phyloP scores from a whole-genome alignment of 2,113 vertebrate species.

The Daboia siamensis region DNA sequence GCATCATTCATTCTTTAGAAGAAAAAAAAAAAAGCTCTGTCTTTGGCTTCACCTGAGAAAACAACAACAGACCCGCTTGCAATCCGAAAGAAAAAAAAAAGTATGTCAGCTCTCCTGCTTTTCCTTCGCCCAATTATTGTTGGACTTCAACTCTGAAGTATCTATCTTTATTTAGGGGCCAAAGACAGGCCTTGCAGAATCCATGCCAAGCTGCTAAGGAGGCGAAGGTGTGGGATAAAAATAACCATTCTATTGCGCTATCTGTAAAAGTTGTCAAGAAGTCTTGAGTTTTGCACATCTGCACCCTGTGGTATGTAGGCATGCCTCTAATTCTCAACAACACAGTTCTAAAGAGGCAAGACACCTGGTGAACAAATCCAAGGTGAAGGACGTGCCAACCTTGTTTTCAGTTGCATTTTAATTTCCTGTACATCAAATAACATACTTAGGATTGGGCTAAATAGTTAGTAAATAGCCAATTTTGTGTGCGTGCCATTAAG shows the following conservation, averaged over 20 bases:
- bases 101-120: neutral
- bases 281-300: constrained; percentile 21
- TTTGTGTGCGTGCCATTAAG: neutral
- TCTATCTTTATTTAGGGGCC: constrained; percentile 25
- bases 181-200: constrained; percentile 44
- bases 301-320: constrained; percentile 18
- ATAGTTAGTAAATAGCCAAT: neutral
- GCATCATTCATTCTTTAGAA: neutral
- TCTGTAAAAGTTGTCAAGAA: constrained; percentile 57
- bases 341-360: neutral
- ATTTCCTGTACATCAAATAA: neutral
- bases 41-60: neutral
- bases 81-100: neutral
- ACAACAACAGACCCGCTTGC: neutral
- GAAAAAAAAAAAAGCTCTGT: neutral
- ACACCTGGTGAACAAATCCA: neutral
- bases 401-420: neutral
- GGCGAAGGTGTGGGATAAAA: constrained; percentile 56
- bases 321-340: neutral
- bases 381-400: neutral
- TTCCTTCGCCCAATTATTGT: neutral
- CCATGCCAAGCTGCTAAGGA: constrained; percentile 49
- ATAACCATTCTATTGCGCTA: constrained; percentile 47
- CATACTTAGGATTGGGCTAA: neutral
- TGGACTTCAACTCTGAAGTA: neutral